These are phyloP conservation scores for Odontothrips loti DNA, from an alignment of 2,888 invertebrate genomes.

Conservation along the genomic window DNA sequence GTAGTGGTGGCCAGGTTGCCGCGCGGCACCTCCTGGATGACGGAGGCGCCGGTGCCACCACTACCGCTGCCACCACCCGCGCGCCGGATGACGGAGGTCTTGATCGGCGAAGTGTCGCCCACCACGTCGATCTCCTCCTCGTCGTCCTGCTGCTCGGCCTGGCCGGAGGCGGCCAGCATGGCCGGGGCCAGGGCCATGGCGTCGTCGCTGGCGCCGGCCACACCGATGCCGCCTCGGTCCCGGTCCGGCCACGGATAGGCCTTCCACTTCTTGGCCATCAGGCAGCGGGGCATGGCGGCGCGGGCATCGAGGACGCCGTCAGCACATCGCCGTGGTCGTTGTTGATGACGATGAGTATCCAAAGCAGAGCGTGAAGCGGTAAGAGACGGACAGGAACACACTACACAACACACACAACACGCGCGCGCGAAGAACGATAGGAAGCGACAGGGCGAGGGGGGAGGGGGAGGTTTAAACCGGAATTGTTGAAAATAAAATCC, in stretches of 20 bases:
- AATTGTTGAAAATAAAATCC: not conserved
- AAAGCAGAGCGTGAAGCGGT: not conserved
- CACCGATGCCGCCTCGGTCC: conserved; percentile 47
- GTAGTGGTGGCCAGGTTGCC: not conserved
- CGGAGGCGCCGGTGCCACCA: conserved; percentile 29
- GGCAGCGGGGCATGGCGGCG: conserved; percentile 80
- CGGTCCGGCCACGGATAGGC: conserved; percentile 73
- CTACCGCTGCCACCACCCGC: conserved; percentile 36
- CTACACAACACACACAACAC: not conserved
- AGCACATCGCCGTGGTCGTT: conserved; percentile 2
- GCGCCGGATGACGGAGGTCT: conserved; percentile 31
- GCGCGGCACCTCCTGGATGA: conserved; percentile 2
- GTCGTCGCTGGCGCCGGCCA: conserved; percentile 40
- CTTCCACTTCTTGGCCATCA: conserved; percentile 96
- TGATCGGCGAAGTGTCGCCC: conserved; percentile 53
- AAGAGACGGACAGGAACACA: not conserved
- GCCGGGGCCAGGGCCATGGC: not conserved
- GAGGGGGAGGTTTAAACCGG: conserved; percentile 32
- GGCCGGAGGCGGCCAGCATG: not conserved
- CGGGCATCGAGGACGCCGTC: conserved; percentile 32
- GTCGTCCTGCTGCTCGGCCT: conserved; percentile 41
- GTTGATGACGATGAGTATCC: not conserved
- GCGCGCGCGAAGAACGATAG: conserved; percentile 19
- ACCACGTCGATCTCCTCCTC: conserved; percentile 83
- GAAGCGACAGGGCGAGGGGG: conserved; percentile 25